Base-by-base conservation (phyloP, 1,140 invertebrate species). In the Streblospio benedicti region DNA sequence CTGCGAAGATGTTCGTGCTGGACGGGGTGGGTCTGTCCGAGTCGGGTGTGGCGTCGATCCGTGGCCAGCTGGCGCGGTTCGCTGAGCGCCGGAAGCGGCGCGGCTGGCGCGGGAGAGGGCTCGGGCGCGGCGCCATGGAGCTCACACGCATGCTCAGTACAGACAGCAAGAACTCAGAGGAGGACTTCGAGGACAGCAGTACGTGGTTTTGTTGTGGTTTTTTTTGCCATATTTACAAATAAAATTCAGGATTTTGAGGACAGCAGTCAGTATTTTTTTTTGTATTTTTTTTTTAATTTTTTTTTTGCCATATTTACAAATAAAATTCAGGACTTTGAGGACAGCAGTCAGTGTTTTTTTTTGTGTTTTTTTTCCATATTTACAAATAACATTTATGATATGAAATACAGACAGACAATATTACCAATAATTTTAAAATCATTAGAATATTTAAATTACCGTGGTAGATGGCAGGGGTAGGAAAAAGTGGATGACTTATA, bases 21-120 rank as follows among this genome's bases (percentile, higher is more conserved):
- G 93, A 97, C 78, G 92, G 93, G 18, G 87, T 93, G 5, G 85
- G 83, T 66, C 74, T 93, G 4, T 91, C 89, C 44, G 89, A 92
- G 69, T 79, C 76, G 57, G 91, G 91, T 2, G 81, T 91, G 71
- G 82, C 82, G 62, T 83, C 88, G 64, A 91, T 93, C 28, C 88
- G 90, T 71, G 83, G 83, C 0, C 72, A 89, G 27, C 84, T 81
- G 2, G 77, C 85, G 2, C 88, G 88, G 66, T 82, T 83, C 14
- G 53, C 47, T 27, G 53, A 61, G 43, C 56, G 60, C n/a, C n/a
- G n/a, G 20, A 64, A 60, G 35, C 65, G 66, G 32, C 62, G 61
- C n/a, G 41, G n/a, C n/a, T n/a, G n/a, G n/a, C 47, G 32, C 30
- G 27, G 33, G 27, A n/a, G 27, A 54, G 30, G 41, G 31, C 28